phyloP scores from a whole-genome alignment of 2,888 invertebrate species.

The Itoplectis maculator region DNA sequence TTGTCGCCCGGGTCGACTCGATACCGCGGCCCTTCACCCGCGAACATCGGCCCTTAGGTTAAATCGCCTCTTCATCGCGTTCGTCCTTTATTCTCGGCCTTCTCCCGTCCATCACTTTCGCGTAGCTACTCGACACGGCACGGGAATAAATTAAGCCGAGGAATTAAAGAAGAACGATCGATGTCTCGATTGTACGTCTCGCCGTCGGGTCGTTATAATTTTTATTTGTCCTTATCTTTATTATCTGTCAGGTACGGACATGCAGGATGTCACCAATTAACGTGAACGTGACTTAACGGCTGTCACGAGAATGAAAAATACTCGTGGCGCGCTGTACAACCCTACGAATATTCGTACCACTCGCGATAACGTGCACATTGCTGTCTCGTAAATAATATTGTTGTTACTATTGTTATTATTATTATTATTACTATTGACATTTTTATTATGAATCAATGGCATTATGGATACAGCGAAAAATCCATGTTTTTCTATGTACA shows the following conservation, averaged over 20 bases:
- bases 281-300: slow-evolving; percentile 23
- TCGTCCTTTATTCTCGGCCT: slow-evolving; percentile 22
- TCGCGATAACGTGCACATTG: slow-evolving; percentile 65
- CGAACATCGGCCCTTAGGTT: slow-evolving; percentile 42
- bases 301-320: slow-evolving; percentile 7
- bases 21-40: slow-evolving; percentile 39
- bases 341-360: slow-evolving; percentile 11
- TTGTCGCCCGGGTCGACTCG: slow-evolving; percentile 51
- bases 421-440: no score
- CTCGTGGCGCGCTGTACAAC: background rate
- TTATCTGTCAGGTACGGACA: background rate
- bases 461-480: slow-evolving; percentile 31
- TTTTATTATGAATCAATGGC: slow-evolving; percentile 23
- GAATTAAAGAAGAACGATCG: slow-evolving; percentile 54
- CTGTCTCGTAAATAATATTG: slow-evolving; percentile 48
- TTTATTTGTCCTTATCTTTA: slow-evolving; percentile 23
- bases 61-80: slow-evolving; percentile 55
- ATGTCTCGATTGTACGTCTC: slow-evolving; percentile 14
- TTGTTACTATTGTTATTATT: slow-evolving; percentile 20
- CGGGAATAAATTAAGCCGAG: slow-evolving; percentile 55
- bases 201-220: slow-evolving; percentile 23
- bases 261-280: slow-evolving; percentile 27
- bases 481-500: slow-evolving; percentile 40
- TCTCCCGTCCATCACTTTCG: slow-evolving; percentile 23
- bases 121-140: slow-evolving; percentile 53